phyloP scores from a whole-genome alignment of 1,140 invertebrate genomes.

The Stegodyphus mimosarum region DNA sequence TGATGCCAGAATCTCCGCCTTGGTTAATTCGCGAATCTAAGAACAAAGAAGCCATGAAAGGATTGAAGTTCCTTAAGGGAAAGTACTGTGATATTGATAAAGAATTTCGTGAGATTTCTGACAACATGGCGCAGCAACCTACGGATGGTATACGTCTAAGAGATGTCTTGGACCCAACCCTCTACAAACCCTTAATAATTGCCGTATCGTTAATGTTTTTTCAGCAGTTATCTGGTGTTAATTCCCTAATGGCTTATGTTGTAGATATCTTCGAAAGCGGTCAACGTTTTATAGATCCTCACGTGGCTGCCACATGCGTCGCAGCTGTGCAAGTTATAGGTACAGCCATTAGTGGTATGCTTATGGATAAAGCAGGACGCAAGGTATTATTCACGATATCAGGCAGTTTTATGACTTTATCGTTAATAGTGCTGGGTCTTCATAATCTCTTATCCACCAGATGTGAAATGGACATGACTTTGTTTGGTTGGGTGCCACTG shows the following conservation, averaged over 20 bases:
- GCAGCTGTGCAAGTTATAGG: conserved; percentile 89
- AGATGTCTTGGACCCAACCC: background rate
- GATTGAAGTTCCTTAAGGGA: conserved; percentile 38
- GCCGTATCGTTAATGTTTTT: conserved; percentile 90
- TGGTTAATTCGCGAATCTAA: conserved; percentile 79
- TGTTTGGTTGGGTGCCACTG: conserved; percentile 71
- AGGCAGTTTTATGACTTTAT: conserved; percentile 68
- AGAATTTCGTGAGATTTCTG: conserved; percentile 10
- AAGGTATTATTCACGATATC: conserved; percentile 87
- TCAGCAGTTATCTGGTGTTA: conserved; percentile 92
- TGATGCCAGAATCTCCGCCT: conserved; percentile 85
- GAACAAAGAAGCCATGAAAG: conserved; percentile 77
- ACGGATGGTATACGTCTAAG: background rate
- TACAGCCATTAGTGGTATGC: conserved; percentile 82
- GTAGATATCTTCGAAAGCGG: conserved; percentile 82
- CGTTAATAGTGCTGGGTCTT: conserved; percentile 76
- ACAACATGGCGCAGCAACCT: background rate
- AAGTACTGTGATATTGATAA: conserved; percentile 1
- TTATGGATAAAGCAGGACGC: conserved; percentile 86
- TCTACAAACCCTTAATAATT: conserved; percentile 71
- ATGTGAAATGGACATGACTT: background rate
- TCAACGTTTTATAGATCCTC: conserved; percentile 73
- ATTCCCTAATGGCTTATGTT: conserved; percentile 93
- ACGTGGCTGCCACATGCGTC: conserved; percentile 81
- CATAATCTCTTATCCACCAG: background rate